A percentile compares a stretch with the other conserved stretches of the same genome.
Conservation (phyloP, 2,113 vertebrate genomes). For the Trichomycterus rosablanca region DNA sequence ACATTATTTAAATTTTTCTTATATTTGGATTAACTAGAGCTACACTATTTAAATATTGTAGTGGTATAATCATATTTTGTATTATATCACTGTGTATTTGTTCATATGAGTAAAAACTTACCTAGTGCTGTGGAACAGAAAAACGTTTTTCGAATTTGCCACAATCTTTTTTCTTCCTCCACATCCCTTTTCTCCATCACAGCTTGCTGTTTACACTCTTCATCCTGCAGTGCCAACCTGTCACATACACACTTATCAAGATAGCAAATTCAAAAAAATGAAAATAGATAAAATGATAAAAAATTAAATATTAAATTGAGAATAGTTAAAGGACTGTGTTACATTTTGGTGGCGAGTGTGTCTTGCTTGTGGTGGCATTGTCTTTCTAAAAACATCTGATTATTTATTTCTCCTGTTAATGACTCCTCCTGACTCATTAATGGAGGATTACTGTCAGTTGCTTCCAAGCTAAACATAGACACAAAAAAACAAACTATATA, state of each 20-base stretch:
- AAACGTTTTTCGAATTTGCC: slow-evolving; percentile 81
- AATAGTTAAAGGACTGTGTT: slow-evolving; percentile 35
- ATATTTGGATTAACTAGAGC: too few species aligned
- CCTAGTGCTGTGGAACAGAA: slow-evolving; percentile 88
- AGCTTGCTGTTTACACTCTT: slow-evolving; percentile 85
- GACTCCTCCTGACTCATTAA: slow-evolving; percentile 81
- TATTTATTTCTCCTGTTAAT: slow-evolving; percentile 78
- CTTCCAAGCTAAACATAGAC: slow-evolving; percentile 74
- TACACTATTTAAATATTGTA: too few species aligned
- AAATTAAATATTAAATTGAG: neutral
- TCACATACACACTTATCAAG: slow-evolving; percentile 32
- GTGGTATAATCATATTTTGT: neutral
- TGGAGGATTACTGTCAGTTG: slow-evolving; percentile 83
- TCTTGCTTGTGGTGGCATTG: slow-evolving; percentile 82
- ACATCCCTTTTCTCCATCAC: slow-evolving; percentile 73
- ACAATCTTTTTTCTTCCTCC: slow-evolving; percentile 60
- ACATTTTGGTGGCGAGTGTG: slow-evolving; percentile 88
- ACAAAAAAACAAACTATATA: slow-evolving; percentile 18
- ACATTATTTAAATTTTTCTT: neutral
- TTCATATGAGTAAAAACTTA: slow-evolving; percentile 51
- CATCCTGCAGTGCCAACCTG: slow-evolving; percentile 87
- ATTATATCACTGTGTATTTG: neutral
- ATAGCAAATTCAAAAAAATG: neutral
- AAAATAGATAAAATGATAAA: neutral
- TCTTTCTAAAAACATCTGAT: slow-evolving; percentile 75